Evolutionary conservation across 2,113 vertebrate genomes (phyloP).

Genomic region (Lontra canadensis): DNA sequence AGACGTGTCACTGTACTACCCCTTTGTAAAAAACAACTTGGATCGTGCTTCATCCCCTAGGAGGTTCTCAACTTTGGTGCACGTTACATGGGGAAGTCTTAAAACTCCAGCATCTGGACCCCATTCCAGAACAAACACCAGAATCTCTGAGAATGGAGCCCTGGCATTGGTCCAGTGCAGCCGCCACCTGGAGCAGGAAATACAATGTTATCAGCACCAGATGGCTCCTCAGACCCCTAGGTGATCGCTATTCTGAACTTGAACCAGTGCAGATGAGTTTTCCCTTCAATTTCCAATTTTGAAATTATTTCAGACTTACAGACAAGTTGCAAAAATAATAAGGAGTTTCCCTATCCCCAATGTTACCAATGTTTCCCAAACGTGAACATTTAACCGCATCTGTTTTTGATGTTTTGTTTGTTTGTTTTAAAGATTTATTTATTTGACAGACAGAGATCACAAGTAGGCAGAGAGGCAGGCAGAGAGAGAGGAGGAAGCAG

Average conservation of each 20-base stretch:
- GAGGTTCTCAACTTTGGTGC: neutral
- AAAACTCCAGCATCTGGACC: neutral
- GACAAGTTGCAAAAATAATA: neutral
- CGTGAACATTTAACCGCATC: neutral
- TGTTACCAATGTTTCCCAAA: neutral
- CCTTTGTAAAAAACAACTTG: neutral
- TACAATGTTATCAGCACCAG: neutral
- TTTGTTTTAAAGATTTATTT: too few relatives aligned
- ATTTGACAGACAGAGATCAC: too few relatives aligned
- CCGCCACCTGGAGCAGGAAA: neutral
- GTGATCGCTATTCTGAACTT: neutral
- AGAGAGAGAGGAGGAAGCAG: too few relatives aligned
- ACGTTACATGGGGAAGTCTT: neutral
- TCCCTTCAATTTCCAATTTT: neutral
- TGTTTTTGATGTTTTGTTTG: neutral
- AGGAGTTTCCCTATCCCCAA: neutral
- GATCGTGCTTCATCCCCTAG: neutral
- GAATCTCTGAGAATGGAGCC: neutral
- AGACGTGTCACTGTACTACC: neutral
- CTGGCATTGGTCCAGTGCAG: fast-evolving
- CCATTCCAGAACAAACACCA: neutral
- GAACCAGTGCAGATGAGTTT: neutral
- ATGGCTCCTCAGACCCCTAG: neutral
- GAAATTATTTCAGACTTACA: neutral
- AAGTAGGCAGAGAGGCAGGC: too few relatives aligned